Evolutionary conservation across 2,113 vertebrate genomes (phyloP), one percentile per base, ranked within the genome.

Genomic region (Pygoscelis adeliae): DNA sequence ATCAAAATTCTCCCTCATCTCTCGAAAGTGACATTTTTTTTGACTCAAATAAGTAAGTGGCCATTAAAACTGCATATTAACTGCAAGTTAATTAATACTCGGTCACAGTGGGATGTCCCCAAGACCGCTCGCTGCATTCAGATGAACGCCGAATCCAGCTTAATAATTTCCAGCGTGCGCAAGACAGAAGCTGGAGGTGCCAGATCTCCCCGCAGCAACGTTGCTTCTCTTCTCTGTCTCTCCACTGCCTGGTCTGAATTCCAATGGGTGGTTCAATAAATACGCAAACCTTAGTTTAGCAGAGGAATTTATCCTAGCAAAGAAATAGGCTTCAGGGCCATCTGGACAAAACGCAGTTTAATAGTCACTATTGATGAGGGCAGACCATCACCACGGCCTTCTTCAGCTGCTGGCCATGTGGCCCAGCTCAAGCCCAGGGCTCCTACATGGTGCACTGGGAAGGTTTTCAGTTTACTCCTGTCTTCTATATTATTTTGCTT

Each of bases 201-300:
- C 1, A 2, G n/a, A 22, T 46, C 61, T 74, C n/a, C 6, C 5
- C 5, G 38, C 40, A 32, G 40, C 3, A 1, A 14, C 32, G 27
- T 30, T 80, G 30, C 40, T 74, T 47, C 52, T 36, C 20, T 63
- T 56, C 71, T 50, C 10, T 44, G 7, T 52, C 25, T 66, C 38
- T 40, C 32, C 9, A 1, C 20, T 13, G 11, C 50, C 69, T 47
- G 27, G 42, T 70, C 25, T 82, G 70, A 76, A 81, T 70, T 46
- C 62, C 82, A 82, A 2, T 18, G 49, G 26, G 29, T 42, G 30
- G n/a, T 11, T 86, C 62, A n/a, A 49, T 50, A 49, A 70, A 70
- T 38, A n/a, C 34, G 36, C 52, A 61, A 67, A 49, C 49, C 53
- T 23, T 29, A 50, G 38, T 12, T 58, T 19, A 61, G 53, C 36